Conservation (phyloP, 2,888 invertebrate genomes). For the Melanargia galathea region DNA sequence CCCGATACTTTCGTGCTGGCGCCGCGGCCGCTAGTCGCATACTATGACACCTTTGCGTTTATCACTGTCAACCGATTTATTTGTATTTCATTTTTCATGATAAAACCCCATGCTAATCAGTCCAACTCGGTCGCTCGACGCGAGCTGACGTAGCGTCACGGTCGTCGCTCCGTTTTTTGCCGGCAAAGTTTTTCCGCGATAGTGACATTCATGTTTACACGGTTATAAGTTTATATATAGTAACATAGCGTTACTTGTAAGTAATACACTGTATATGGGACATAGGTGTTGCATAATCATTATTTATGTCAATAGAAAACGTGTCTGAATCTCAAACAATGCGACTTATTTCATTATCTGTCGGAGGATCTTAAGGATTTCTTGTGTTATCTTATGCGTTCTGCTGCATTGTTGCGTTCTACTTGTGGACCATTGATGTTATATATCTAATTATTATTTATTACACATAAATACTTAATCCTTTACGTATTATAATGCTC, state of each 20-base stretch:
- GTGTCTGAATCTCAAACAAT: slow-evolving; percentile 9
- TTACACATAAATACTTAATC: background rate
- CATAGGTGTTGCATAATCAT: slow-evolving; percentile 19
- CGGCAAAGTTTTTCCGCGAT: slow-evolving; percentile 1
- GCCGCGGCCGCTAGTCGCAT: slow-evolving; percentile 35
- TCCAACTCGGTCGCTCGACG: slow-evolving; percentile 55
- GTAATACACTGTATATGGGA: slow-evolving; percentile 14
- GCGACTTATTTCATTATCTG: slow-evolving; percentile 14
- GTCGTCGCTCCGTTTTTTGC: slow-evolving; percentile 20
- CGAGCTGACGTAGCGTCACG: slow-evolving; percentile 51
- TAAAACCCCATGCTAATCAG: slow-evolving; percentile 62
- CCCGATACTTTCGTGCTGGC: slow-evolving; percentile 37
- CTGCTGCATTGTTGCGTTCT: background rate
- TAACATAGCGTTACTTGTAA: slow-evolving; percentile 24
- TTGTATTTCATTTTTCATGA: slow-evolving; percentile 67
- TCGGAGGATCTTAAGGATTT: slow-evolving; percentile 25
- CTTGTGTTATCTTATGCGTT: background rate
- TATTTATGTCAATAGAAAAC: slow-evolving; percentile 18
- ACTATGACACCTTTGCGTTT: slow-evolving; percentile 46
- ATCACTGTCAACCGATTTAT: slow-evolving; percentile 51
- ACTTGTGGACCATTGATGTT: background rate
- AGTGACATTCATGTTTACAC: slow-evolving; percentile 15
- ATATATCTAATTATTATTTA: slow-evolving; percentile 2
- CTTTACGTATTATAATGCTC: background rate
- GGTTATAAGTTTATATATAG: no score